Base-by-base conservation (phyloP, 2,797 vertebrate species). In the Dendrocincla fuliginosa region DNA sequence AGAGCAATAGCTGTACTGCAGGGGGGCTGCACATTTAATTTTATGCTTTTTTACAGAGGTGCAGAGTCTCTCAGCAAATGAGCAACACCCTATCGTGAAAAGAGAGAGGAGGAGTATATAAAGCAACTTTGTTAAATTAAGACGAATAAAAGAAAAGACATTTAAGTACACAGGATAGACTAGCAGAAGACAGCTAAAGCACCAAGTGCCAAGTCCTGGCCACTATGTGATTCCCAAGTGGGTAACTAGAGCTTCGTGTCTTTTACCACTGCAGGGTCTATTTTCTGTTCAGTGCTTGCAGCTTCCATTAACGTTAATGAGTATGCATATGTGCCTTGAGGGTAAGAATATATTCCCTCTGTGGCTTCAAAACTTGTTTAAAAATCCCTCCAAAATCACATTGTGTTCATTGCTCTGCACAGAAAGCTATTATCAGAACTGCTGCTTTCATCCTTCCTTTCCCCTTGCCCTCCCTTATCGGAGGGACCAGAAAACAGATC, bases 241-340 rank as follows among this genome's bases (percentile, higher is more conserved):
- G 28, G 79, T 85, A 92, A 91, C 86, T 80, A 75, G 52, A 91
- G 68, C 56, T 87, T 73, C 9, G 1, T 68, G 56, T 87, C 78
- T 95, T 93, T 90, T 85, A 91, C 86, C 74, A 81, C 61, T 57
- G 74, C 77, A 52, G 57, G 55, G 55, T 93, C 78, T 95, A 85
- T 96, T 95, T 93, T 95, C 89, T 78, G 74, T 89, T 95, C 84
- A 85, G 2, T 60, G 89, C 92, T 76, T 84, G 89, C 87, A 93
- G 70, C 76, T 95, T 81, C 94, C 87, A 95, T 95, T 96, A 94
- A 77, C 33, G 18, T 61, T 95, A 97, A 97, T 95, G 89, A 94
- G 67, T 56, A 92, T 71, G 85, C 78, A 83, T 85, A 85, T 87
- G 67, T 69, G 93, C 91, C 89, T 90, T 50, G 33, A 95, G 94